Percentiles rank a stretch among this genome's conserved stretches.
Conservation (phyloP, 2,797 vertebrate genomes). For the Gallinago stenura region DNA sequence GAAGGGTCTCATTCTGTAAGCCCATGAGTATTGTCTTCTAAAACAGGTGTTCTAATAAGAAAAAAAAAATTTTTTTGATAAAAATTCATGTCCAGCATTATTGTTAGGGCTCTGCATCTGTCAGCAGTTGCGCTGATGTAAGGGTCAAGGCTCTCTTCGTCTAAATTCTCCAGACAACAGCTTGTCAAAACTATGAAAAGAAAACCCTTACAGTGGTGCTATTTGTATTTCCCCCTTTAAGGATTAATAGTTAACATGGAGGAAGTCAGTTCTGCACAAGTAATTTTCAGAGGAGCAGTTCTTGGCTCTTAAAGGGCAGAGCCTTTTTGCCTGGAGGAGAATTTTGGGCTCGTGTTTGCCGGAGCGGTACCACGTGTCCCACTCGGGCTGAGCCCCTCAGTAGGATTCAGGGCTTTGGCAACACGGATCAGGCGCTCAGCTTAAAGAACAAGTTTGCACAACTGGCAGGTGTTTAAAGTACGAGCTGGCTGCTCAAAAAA, state of each 20-base stretch:
- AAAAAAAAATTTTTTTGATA: neutral
- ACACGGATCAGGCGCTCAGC: neutral
- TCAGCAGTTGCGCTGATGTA: too few relatives aligned
- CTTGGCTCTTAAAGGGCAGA: neutral
- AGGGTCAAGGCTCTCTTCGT: neutral
- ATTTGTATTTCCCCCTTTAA: neutral
- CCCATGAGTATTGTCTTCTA: neutral
- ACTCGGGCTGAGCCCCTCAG: neutral
- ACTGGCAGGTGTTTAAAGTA: neutral
- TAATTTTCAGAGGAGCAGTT: neutral
- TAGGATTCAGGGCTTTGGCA: neutral
- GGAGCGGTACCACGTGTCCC: neutral
- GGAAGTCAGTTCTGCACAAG: neutral
- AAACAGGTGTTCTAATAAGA: neutral
- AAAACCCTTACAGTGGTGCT: neutral
- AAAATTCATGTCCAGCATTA: neutral
- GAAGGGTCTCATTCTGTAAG: neutral
- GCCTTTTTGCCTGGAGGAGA: neutral
- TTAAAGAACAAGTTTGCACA: neutral
- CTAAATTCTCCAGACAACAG: neutral
- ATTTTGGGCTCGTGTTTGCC: fast-evolving
- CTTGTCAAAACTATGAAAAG: neutral
- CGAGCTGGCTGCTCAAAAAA: neutral
- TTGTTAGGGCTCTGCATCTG: neutral
- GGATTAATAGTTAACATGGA: neutral